Conservation (phyloP, 2,888 invertebrate genomes). For the Pandemis corylana region DNA sequence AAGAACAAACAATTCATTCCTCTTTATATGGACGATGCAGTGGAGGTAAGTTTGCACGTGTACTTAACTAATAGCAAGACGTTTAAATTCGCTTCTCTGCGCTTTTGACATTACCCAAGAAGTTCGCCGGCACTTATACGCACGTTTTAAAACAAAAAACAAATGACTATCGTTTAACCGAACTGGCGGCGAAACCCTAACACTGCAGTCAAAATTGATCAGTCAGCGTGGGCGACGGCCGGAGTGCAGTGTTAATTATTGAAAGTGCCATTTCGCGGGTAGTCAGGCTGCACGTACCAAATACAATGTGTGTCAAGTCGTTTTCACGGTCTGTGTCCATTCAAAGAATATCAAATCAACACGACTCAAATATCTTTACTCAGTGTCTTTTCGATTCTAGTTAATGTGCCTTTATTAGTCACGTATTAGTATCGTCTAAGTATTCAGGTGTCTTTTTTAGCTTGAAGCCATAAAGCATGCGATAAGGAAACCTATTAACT, state of each 20-base stretch:
- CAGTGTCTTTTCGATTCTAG: neutral
- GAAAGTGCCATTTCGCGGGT: slow-evolving; percentile 78
- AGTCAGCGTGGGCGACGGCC: slow-evolving; percentile 65
- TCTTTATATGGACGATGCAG: too few relatives aligned
- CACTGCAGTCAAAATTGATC: slow-evolving; percentile 72
- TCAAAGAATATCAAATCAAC: slow-evolving; percentile 59
- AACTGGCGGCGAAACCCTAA: slow-evolving; percentile 40
- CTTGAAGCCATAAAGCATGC: neutral
- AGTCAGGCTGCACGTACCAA: slow-evolving; percentile 61
- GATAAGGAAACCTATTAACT: slow-evolving; percentile 14
- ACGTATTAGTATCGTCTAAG: neutral
- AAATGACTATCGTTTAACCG: neutral
- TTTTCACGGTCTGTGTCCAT: slow-evolving; percentile 76
- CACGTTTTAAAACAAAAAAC: neutral
- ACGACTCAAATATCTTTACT: neutral
- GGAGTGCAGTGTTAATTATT: slow-evolving; percentile 75
- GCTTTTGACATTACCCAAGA: too few relatives aligned
- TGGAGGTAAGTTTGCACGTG: too few relatives aligned
- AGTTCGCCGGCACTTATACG: neutral
- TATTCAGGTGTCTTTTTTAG: neutral
- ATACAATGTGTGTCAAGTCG: slow-evolving; percentile 60
- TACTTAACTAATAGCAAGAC: too few relatives aligned
- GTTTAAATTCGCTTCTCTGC: too few relatives aligned
- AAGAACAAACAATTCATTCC: too few relatives aligned
- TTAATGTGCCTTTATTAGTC: neutral